phyloP scores from a whole-genome alignment of 1,140 invertebrate genomes.

The Listronotus bonariensis region DNA sequence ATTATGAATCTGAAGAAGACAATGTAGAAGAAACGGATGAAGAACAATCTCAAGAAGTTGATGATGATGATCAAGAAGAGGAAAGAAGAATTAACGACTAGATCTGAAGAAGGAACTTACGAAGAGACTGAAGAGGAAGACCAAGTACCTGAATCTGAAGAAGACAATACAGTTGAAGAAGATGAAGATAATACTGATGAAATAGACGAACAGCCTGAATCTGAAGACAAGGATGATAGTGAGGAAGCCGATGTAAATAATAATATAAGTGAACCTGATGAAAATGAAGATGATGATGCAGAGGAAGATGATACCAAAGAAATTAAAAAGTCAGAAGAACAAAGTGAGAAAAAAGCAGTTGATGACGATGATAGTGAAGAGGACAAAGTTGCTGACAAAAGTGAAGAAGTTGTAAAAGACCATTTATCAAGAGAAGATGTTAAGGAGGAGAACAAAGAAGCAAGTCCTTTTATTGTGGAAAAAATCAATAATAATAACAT shows the following conservation, averaged over 20 bases:
- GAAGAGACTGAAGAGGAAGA: conserved; percentile 45
- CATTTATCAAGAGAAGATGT: conserved; percentile 39
- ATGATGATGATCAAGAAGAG: conserved; percentile 41
- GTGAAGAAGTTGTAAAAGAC: conserved; percentile 50
- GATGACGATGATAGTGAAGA: conserved; percentile 41
- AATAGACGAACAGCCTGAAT: conserved; percentile 28
- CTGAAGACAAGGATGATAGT: conserved; percentile 51
- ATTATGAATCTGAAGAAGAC: conserved; percentile 39
- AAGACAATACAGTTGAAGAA: conserved; percentile 39
- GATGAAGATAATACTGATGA: conserved; percentile 32
- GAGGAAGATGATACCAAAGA: not conserved
- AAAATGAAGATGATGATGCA: conserved; percentile 8
- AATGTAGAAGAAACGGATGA: conserved; percentile 39
- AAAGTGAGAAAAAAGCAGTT: not conserved
- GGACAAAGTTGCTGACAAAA: conserved; percentile 44
- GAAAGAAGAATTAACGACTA: conserved; percentile 34
- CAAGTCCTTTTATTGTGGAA: too few species aligned
- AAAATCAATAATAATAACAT: too few species aligned
- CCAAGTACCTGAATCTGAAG: conserved; percentile 39
- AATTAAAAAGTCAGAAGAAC: not conserved
- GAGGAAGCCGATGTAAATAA: conserved; percentile 52
- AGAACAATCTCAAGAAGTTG: conserved; percentile 31
- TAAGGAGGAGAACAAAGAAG: conserved; percentile 24
- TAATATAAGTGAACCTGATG: conserved; percentile 47
- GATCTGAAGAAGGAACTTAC: conserved; percentile 38